phyloP scores from a whole-genome alignment of 2,888 invertebrate genomes.

The Chironomus riparius region DNA sequence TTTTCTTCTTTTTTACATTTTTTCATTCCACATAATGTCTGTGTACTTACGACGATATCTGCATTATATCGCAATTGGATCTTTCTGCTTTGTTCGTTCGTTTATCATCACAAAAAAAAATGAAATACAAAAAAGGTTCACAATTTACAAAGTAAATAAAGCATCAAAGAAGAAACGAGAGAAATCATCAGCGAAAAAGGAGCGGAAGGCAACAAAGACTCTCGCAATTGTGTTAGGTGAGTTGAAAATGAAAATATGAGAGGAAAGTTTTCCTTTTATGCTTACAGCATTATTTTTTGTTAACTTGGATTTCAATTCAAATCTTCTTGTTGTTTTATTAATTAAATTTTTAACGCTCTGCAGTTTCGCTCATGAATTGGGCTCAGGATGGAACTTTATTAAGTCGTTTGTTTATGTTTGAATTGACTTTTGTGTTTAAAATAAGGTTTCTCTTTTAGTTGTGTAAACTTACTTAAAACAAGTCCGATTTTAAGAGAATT shows the following conservation, averaged over 20 bases:
- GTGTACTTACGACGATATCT: too few relatives aligned
- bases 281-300: too few relatives aligned
- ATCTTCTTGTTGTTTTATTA: neutral
- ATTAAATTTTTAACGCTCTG: too few relatives aligned
- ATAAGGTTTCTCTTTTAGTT: too few relatives aligned
- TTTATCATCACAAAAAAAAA: neutral
- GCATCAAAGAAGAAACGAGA: slow-evolving; percentile 91
- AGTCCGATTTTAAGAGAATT: too few relatives aligned
- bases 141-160: slow-evolving; percentile 89
- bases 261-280: neutral
- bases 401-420: too few relatives aligned
- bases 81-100: neutral
- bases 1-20: neutral
- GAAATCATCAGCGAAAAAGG: slow-evolving; percentile 87
- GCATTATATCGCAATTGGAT: neutral
- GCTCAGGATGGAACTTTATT: too few relatives aligned
- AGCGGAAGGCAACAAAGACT: slow-evolving; percentile 97
- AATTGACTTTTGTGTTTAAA: too few relatives aligned
- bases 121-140: slow-evolving; percentile 53
- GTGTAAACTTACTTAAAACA: too few relatives aligned
- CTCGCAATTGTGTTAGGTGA: slow-evolving; percentile 96
- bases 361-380: too few relatives aligned
- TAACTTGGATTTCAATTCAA: neutral
- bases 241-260: slow-evolving; percentile 33
- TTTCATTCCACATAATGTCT: too few relatives aligned